Conservation (phyloP, 2,113 vertebrate species). For the Melanerpes formicivorus region DNA sequence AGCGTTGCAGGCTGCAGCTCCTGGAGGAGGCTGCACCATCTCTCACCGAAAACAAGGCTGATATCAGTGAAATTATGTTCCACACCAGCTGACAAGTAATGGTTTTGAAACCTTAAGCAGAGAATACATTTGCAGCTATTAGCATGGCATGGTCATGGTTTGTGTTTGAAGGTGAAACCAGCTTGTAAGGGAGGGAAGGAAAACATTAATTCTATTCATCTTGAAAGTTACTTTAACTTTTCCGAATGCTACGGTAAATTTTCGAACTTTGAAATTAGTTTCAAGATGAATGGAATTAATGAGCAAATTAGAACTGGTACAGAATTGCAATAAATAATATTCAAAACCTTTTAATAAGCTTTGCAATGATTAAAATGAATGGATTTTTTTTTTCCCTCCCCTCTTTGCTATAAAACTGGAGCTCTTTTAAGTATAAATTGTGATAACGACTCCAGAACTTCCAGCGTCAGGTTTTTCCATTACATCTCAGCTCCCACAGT, state of each 20-base stretch:
- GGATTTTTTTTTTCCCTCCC: constrained; percentile 44
- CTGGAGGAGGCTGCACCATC: not conserved
- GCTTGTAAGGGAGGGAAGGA: constrained; percentile 47
- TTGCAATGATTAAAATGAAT: constrained; percentile 68
- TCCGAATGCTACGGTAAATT: constrained; percentile 65
- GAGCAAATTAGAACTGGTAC: constrained; percentile 61
- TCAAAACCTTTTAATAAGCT: constrained; percentile 69
- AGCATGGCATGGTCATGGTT: constrained; percentile 60
- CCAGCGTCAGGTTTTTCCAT: constrained; percentile 68
- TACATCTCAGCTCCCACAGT: constrained; percentile 56
- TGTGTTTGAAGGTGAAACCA: constrained; percentile 67
- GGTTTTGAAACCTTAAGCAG: constrained; percentile 48
- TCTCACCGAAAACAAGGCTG: not conserved
- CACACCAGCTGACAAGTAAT: constrained; percentile 38
- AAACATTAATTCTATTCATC: constrained; percentile 65
- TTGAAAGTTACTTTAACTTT: constrained; percentile 66
- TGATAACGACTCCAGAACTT: constrained; percentile 67
- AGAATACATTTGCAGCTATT: constrained; percentile 62
- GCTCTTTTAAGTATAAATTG: constrained; percentile 74
- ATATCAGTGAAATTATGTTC: constrained; percentile 13
- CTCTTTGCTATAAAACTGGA: constrained; percentile 44
- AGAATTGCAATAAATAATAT: constrained; percentile 70
- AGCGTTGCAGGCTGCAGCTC: not conserved
- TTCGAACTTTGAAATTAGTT: constrained; percentile 64
- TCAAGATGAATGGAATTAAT: constrained; percentile 69